Evolutionary conservation across 2,797 vertebrate species (phyloP).

Genomic region (Tokudaia muenninki): DNA sequence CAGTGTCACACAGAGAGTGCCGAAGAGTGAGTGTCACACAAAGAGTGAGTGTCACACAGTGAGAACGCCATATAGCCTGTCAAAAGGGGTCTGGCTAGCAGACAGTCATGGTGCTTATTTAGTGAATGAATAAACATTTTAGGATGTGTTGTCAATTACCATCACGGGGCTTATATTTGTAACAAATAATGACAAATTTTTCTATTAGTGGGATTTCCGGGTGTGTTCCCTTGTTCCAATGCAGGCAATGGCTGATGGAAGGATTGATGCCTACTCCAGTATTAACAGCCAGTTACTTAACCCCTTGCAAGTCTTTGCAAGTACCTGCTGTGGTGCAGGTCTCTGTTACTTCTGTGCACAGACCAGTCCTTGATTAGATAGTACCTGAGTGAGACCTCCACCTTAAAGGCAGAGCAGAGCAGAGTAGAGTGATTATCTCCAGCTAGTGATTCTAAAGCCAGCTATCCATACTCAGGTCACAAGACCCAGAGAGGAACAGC

Average conservation of each 20-base stretch:
- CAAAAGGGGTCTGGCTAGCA: background rate
- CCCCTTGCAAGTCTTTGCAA: background rate
- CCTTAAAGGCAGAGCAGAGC: background rate
- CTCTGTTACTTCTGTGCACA: background rate
- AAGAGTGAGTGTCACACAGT: background rate
- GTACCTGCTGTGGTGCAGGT: background rate
- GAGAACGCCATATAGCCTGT: background rate
- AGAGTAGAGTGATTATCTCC: background rate
- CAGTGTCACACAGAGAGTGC: background rate
- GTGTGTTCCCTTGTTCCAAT: background rate
- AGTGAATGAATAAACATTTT: conserved; percentile 38
- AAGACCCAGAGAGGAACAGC: background rate
- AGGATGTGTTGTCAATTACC: background rate
- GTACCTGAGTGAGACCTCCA: background rate
- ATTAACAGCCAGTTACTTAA: background rate
- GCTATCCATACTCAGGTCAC: background rate
- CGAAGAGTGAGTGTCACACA: background rate
- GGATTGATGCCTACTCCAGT: background rate
- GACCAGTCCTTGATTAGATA: background rate
- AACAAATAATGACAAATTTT: background rate
- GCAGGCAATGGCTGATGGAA: background rate
- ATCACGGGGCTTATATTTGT: background rate
- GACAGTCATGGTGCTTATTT: background rate
- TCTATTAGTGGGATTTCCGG: background rate
- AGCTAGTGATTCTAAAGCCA: conserved; percentile 9